phyloP scores from a whole-genome alignment of 2,113 vertebrate genomes.

The Promerops cafer region DNA sequence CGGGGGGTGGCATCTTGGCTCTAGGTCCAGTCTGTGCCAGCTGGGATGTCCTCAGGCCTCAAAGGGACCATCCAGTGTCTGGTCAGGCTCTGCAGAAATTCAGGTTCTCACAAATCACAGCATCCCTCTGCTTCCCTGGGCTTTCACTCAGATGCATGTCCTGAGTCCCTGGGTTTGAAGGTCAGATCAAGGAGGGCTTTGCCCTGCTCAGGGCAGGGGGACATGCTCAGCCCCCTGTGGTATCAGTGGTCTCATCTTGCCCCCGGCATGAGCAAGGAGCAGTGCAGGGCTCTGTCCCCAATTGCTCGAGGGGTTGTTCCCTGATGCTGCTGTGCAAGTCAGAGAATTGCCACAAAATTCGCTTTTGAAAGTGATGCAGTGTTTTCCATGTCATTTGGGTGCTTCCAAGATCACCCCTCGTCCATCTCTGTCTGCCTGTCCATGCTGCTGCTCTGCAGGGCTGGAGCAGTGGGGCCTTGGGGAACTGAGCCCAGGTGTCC shows the following conservation, averaged over 20 bases:
- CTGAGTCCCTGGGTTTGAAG: neutral
- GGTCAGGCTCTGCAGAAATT: neutral
- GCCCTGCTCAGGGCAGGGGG: neutral
- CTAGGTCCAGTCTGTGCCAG: neutral
- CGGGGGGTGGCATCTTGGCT: fast-evolving
- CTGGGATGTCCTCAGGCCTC: neutral
- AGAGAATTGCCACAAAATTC: neutral
- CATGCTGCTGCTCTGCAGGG: neutral
- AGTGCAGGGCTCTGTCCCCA: fast-evolving
- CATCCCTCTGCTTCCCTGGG: neutral
- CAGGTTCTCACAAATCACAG: neutral
- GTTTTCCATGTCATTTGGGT: neutral
- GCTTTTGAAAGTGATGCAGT: neutral
- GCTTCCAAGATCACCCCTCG: neutral
- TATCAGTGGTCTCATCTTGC: fast-evolving
- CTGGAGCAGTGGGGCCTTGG: fast-evolving
- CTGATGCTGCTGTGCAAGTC: neutral
- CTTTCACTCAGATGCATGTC: neutral
- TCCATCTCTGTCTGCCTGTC: neutral
- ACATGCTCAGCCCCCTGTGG: fast-evolving
- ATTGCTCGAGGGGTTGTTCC: fast-evolving
- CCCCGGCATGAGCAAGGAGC: fast-evolving
- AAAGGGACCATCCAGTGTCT: fast-evolving
- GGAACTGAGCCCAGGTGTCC: neutral
- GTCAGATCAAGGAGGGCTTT: neutral